Base-by-base conservation (phyloP, 2,797 vertebrate genomes). In the Molossus alvarezi region DNA sequence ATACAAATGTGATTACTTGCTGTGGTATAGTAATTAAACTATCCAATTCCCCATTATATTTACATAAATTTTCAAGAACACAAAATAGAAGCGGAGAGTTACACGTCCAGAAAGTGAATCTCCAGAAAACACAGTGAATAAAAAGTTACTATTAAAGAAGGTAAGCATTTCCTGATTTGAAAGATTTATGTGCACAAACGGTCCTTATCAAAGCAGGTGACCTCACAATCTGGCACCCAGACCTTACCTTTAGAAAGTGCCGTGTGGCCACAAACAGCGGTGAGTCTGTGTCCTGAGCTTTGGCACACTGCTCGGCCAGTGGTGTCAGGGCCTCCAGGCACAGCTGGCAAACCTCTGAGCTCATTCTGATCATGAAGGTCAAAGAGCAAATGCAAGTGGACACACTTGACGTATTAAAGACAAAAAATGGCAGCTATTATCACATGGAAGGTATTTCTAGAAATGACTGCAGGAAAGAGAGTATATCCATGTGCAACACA, bases 251-350 rank as follows among this genome's bases (percentile, higher is more conserved):
- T 87, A 99, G 99, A 98, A 99, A 99, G 99, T 99, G 99, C 94
- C 99, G 98, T 0, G 99, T 99, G 98, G 99, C 99, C 97, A 99
- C 98, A 97, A 99, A 99, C 93, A 99, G 99, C 0, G 99, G 99
- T 57, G 99, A 99, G 96, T 99, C 99, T 45, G 99, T 99, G 98
- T 99, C 99, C 97, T 99, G 99, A 96, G 99, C 99, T 98, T 99
- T 99, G 88, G 99, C 99, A 88, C 99, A 99, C 90, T 99, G 99
- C 95, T 99, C 99, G 21, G 99, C 99, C 98, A 99, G 98, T 0
- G 99, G 99, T 55, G 99, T 99, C 96, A 99, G 97, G 58, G 99
- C 99, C 98, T 99, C 99, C 93, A 99, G 98, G 98, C 99, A 99
- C 93, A 99, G 98, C 98, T 99, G 99, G 92, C 99, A 99, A 98